These are phyloP conservation scores for Ceratina calcarata DNA, from an alignment of 1,140 invertebrate species.

Conservation along the genomic window DNA sequence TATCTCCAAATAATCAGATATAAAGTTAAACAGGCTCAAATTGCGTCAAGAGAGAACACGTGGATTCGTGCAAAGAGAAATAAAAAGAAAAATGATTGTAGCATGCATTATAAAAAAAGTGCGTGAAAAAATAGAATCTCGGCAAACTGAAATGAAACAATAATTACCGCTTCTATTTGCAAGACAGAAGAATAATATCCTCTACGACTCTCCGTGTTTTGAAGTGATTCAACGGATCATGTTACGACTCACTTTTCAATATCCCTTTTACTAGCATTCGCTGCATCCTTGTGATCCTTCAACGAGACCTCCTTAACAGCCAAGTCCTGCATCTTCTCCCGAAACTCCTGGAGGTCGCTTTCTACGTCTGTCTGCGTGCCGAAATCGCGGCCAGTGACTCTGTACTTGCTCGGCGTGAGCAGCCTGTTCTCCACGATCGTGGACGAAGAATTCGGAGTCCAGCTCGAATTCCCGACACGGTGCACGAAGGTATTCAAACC, in stretches of 20 bases:
- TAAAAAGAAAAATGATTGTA: neutral
- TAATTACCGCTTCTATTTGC: conserved; percentile 44
- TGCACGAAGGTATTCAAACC: conserved; percentile 65
- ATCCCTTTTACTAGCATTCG: conserved; percentile 68
- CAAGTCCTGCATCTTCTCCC: conserved; percentile 57
- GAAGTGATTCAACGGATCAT: conserved; percentile 36
- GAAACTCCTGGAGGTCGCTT: conserved; percentile 62
- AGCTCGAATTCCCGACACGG: conserved; percentile 44
- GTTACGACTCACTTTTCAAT: conserved; percentile 71
- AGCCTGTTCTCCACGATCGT: conserved; percentile 78
- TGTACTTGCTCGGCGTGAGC: conserved; percentile 84
- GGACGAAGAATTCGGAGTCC: conserved; percentile 47
- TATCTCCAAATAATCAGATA: too few species aligned
- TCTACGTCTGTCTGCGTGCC: conserved; percentile 85
- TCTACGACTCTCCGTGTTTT: conserved; percentile 42
- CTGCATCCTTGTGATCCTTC: conserved; percentile 71
- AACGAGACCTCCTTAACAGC: conserved; percentile 53
- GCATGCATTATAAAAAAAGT: neutral
- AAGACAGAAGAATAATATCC: conserved; percentile 49
- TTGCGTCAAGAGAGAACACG: neutral
- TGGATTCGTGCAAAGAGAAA: neutral
- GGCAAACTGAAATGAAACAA: conserved; percentile 35
- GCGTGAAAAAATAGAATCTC: neutral
- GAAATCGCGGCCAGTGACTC: conserved; percentile 82
- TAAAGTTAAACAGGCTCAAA: too few species aligned